A percentile compares a stretch with the other conserved stretches of the same genome.
Evolutionary conservation across 1,140 invertebrate genomes (phyloP).

Genomic region (Rhynchophorus ferrugineus): DNA sequence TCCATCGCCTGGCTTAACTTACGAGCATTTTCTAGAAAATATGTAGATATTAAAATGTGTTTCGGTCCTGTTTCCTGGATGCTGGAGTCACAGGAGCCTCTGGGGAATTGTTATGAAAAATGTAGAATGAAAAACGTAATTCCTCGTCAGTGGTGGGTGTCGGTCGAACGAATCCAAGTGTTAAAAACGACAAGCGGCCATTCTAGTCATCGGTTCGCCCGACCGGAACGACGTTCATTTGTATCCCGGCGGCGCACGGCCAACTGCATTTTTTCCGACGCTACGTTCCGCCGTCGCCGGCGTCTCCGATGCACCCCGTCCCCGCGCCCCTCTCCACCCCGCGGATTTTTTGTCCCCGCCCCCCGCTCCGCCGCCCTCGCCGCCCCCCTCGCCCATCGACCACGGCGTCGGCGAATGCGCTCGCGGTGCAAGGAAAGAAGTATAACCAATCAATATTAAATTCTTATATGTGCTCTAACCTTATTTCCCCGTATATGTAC

Average conservation of each 20-base stretch:
- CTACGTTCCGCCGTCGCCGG: slow-evolving; percentile 4
- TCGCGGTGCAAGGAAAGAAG: slow-evolving; percentile 27
- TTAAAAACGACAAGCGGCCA: slow-evolving; percentile 4
- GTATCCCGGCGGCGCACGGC: slow-evolving; percentile 15
- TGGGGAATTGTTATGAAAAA: too few relatives aligned
- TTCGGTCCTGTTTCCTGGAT: too few relatives aligned
- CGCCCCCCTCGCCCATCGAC: slow-evolving; percentile 10
- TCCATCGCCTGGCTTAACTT: too few relatives aligned
- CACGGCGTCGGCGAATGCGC: slow-evolving; percentile 21
- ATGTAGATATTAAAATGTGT: too few relatives aligned
- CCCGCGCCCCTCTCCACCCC: slow-evolving; percentile 2
- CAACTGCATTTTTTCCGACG: slow-evolving; percentile 25
- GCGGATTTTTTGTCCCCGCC: slow-evolving; percentile 10
- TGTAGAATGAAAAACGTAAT: too few relatives aligned
- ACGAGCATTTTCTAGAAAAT: too few relatives aligned
- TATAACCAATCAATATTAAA: slow-evolving; percentile 43
- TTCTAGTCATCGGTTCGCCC: slow-evolving; percentile 15
- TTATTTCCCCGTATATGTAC: slow-evolving; percentile 41
- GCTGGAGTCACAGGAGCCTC: too few relatives aligned
- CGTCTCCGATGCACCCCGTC: slow-evolving; percentile 19
- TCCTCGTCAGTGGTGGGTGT: too few relatives aligned
- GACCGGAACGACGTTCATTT: slow-evolving; percentile 19
- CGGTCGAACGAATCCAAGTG: too few relatives aligned
- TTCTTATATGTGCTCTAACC: slow-evolving; percentile 39
- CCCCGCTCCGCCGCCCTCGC: slow-evolving; percentile 2